These are phyloP conservation scores for Carapus acus DNA, from an alignment of 2,797 vertebrate species.

Conservation along the genomic window DNA sequence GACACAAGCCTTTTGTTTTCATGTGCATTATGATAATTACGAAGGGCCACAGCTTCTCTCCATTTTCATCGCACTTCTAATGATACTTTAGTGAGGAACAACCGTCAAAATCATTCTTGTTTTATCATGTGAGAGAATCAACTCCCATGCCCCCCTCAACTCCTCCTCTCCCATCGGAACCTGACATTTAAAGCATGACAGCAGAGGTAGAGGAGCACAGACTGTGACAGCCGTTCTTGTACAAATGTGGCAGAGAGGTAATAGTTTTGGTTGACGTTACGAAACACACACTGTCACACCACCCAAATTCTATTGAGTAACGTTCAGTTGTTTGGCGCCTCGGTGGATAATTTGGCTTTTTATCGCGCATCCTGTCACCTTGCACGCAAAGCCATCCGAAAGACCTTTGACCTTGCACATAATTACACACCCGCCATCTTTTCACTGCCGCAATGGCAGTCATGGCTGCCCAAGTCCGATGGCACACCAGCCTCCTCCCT, in stretches of 20 bases:
- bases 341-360: conserved; percentile 47
- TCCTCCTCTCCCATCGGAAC: conserved; percentile 24
- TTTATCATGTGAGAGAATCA: conserved; percentile 26
- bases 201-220: conserved; percentile 39
- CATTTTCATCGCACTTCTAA: conserved; percentile 59
- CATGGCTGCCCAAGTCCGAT: conserved; percentile 67
- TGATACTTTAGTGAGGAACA: conserved; percentile 51
- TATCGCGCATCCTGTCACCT: conserved; percentile 50
- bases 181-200: conserved; percentile 65
- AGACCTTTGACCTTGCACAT: conserved; percentile 72
- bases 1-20: conserved; percentile 68
- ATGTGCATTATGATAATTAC: conserved; percentile 72
- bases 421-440: conserved; percentile 62
- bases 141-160: conserved; percentile 20
- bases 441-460: conserved; percentile 63
- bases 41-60: conserved; percentile 62
- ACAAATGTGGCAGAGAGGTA: conserved; percentile 41
- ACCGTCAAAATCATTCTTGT: conserved; percentile 24
- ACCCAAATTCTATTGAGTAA: conserved; percentile 31
- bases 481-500: conserved; percentile 70
- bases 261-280: conserved; percentile 35
- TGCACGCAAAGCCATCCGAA: conserved; percentile 38
- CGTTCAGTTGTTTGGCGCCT: conserved; percentile 29
- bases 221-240: conserved; percentile 51
- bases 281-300: conserved; percentile 27